A percentile compares a stretch with the other conserved stretches of the same genome.
phyloP scores from a whole-genome alignment of 92 coral and sea anemone species.

The Plumapathes pennacea region DNA sequence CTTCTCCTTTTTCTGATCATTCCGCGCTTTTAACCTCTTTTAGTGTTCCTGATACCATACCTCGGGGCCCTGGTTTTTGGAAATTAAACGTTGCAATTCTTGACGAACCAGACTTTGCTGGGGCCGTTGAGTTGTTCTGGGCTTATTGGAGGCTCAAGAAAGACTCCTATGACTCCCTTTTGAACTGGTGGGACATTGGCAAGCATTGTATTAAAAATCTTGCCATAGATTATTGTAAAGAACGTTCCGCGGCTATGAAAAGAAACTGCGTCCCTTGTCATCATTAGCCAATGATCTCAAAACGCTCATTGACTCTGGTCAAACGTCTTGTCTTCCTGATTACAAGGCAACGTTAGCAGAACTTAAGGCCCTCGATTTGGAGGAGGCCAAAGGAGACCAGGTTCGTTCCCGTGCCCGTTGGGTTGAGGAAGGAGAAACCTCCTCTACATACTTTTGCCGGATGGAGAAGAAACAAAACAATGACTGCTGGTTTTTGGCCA shows the following conservation, averaged over 20 bases:
- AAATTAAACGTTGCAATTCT: constrained; percentile 35
- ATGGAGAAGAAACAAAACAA: too few species aligned
- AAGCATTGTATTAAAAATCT: constrained; percentile 6
- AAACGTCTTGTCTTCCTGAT: too few species aligned
- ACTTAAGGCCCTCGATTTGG: too few species aligned
- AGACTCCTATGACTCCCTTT: constrained; percentile 1
- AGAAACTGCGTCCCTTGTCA: neutral
- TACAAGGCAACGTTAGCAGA: too few species aligned
- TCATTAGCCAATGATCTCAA: neutral
- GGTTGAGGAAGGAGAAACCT: too few species aligned
- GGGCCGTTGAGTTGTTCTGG: constrained; percentile 11
- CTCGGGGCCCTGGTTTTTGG: constrained; percentile 33
- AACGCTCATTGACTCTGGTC: too few species aligned
- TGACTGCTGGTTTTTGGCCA: too few species aligned
- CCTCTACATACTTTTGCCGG: too few species aligned
- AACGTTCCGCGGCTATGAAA: neutral
- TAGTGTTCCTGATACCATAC: neutral
- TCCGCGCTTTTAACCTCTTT: too few species aligned
- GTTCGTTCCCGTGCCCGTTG: too few species aligned
- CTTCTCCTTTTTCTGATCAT: too few species aligned
- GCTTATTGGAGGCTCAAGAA: constrained; percentile 6
- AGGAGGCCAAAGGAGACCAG: too few species aligned
- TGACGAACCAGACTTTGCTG: neutral
- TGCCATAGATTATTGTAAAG: neutral
- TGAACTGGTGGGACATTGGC: constrained; percentile 38